Percentiles rank a stretch among this genome's conserved stretches.
These are phyloP conservation scores for Tipula vernalis DNA, from an alignment of 2,888 invertebrate species.

Conservation along the genomic window DNA sequence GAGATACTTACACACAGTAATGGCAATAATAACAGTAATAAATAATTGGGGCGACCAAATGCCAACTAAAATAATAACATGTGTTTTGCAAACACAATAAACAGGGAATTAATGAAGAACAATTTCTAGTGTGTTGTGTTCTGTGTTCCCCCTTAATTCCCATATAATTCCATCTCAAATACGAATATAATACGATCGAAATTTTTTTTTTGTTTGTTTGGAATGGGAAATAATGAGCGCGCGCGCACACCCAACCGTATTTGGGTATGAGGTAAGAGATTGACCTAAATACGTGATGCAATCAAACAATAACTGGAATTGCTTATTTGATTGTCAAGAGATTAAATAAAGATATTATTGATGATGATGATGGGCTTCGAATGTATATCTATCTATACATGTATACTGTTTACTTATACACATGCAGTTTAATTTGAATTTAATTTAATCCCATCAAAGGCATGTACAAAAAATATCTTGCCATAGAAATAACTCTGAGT, in stretches of 20 bases:
- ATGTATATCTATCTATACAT: not conserved
- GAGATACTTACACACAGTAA: not conserved
- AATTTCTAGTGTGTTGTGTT: not conserved
- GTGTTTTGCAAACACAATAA: not conserved
- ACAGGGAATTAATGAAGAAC: not conserved
- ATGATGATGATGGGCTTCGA: not conserved
- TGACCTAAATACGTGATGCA: constrained; percentile 4
- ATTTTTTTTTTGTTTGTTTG: not conserved
- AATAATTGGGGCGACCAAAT: constrained; percentile 4
- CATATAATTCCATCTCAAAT: not conserved
- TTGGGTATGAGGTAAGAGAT: not conserved
- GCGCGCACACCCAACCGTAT: not conserved
- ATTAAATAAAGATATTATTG: not conserved
- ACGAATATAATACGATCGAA: not conserved
- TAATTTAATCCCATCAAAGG: not conserved
- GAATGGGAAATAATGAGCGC: not conserved
- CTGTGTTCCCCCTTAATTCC: not conserved
- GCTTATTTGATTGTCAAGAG: not conserved
- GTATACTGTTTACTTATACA: not conserved
- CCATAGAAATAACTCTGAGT: not conserved
- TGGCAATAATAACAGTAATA: not conserved
- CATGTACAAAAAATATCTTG: not conserved
- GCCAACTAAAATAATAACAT: not conserved
- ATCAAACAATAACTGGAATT: not conserved
- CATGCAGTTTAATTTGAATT: not conserved